Conservation (phyloP, 2,888 invertebrate species). For the Chydorus sphaericus region DNA sequence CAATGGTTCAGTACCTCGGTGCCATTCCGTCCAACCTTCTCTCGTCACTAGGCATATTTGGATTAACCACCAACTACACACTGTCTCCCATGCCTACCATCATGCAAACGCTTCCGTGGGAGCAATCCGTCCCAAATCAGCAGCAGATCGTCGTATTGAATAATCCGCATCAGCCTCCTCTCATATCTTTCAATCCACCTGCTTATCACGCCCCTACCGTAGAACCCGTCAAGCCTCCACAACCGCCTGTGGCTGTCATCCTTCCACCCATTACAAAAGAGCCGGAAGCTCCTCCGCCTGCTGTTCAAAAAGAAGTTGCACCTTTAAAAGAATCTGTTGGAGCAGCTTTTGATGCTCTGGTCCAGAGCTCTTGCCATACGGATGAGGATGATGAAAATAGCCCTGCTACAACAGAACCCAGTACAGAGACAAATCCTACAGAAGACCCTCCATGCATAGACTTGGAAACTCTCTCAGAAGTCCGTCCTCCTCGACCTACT, state of each 20-base stretch:
- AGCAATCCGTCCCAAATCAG: neutral
- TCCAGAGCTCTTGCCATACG: neutral
- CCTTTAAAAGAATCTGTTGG: neutral
- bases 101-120: neutral
- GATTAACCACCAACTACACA: neutral
- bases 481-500: conserved; percentile 8
- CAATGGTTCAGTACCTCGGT: conserved; percentile 6
- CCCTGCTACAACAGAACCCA: neutral
- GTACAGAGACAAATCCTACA: neutral
- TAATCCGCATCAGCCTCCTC: neutral
- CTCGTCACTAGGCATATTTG: neutral
- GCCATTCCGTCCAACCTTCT: conserved; percentile 7
- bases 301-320: neutral
- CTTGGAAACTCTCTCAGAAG: neutral
- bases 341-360: neutral
- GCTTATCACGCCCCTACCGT: neutral
- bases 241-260: neutral
- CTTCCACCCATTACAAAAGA: neutral
- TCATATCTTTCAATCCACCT: neutral
- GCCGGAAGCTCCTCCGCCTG: neutral
- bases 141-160: neutral
- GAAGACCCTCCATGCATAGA: neutral
- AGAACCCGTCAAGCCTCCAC: neutral
- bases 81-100: neutral
- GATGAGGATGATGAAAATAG: neutral